These are phyloP conservation scores for Abrostola tripartita DNA, from an alignment of 2,888 invertebrate species.

Conservation along the genomic window DNA sequence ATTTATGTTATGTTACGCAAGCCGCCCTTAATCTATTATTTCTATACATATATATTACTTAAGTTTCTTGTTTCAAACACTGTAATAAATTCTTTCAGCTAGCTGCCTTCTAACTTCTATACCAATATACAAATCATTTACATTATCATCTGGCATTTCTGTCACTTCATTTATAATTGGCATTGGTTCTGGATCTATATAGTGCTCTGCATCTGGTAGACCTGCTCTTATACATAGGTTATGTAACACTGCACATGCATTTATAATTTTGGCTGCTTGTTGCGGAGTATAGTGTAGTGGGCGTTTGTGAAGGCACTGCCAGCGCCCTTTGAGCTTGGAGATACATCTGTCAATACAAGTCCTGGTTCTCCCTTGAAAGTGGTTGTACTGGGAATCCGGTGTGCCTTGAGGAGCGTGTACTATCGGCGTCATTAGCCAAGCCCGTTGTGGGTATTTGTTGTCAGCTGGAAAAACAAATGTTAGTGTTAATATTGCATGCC, in stretches of 20 bases:
- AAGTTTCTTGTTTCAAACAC: too few relatives aligned
- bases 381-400: conserved; percentile 74
- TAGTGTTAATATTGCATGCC: neutral
- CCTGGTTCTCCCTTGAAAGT: conserved; percentile 70
- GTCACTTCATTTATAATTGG: conserved; percentile 64
- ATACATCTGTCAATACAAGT: conserved; percentile 71
- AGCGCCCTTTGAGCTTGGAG: conserved; percentile 69
- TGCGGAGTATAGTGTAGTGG: conserved; percentile 73
- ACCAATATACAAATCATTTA: conserved; percentile 73
- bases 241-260: conserved; percentile 74
- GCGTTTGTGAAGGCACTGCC: conserved; percentile 70
- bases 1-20: too few relatives aligned
- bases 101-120: conserved; percentile 72
- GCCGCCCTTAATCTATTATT: too few relatives aligned
- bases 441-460: conserved; percentile 70
- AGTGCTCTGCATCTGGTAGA: conserved; percentile 64
- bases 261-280: conserved; percentile 73
- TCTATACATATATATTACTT: too few relatives aligned
- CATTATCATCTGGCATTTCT: conserved; percentile 71
- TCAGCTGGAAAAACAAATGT: conserved; percentile 62
- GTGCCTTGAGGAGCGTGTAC: conserved; percentile 69
- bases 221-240: conserved; percentile 69
- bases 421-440: conserved; percentile 76
- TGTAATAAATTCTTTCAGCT: conserved; percentile 73
- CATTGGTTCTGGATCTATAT: conserved; percentile 62